Evolutionary conservation across 1,140 invertebrate species (phyloP), one percentile per base, ranked within the genome.

Genomic region (Brachionus plicatilis): DNA sequence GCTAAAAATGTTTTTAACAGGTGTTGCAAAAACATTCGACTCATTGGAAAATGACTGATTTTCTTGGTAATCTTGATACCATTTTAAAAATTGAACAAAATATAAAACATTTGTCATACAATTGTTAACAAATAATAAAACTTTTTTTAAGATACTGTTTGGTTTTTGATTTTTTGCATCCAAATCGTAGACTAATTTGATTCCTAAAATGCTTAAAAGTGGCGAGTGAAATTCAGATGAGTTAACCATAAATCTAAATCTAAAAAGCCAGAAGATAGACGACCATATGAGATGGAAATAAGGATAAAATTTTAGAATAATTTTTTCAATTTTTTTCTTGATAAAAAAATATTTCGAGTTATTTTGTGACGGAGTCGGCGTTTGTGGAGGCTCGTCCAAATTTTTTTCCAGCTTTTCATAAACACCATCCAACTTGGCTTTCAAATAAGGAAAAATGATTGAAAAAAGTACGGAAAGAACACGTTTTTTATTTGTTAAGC

Each of bases 71-170:
- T 82, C 79, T 82, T 82, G 53, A 82, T 82, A 65, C 79, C 79
- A 82, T 37, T 82, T 82, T 41, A 65, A 65, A 65, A 82, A 82
- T 82, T 82, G 53, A 65, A 82, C 53, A 43, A 68, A 82, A 65
- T 65, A 82, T 20, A 82, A 43, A 17, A 17, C n/a, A 65, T 60
- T 68, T 11, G 79, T 65, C 20, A 82, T 45, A 14, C n/a, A 20
- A 27, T 60, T 65, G 17, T 82, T 82, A 11, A 65, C 37, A 45
- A 43, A 65, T 41, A 47, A 43, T 27, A 82, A 82, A 12, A 65
- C 7, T 4, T 8, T 60, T 43, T 47, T 68, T 17, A 82, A 29
- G 1, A 60, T 11, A 6, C 33, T n/a, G 24, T 27, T 82, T 20
- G 14, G 20, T n/a, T 41, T 82, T 65, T 60, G 9, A 43, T 60